Evolutionary conservation across 2,113 vertebrate species (phyloP), one percentile per base, ranked within the genome.

Genomic region (Notarius quadriscutis): DNA sequence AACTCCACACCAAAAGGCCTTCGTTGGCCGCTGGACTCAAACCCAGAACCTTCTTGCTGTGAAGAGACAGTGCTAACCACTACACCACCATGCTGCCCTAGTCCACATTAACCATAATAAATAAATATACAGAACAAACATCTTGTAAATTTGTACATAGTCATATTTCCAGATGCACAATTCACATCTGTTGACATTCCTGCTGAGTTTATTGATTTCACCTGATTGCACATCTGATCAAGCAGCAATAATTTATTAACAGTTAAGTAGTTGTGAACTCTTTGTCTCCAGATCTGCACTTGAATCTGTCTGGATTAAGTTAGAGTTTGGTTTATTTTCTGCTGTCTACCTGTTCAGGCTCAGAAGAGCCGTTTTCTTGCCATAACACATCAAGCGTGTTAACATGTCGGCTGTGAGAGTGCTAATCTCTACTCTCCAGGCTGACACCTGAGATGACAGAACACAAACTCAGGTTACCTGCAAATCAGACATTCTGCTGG

Each of bases 381-480:
- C 34, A 48, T n/a, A 60, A 57, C 67, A 17, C 17, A 25, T 27
- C 27, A n/a, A 30, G n/a, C 14, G n/a, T 86, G 84, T 79, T 65
- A 27, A 34, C 0, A 12, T 74, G 51, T 48, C 12, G 6, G 17
- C 72, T 53, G 20, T 34, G 41, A 41, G 41, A 65, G 15, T 7
- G 9, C 17, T 53, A 79, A 65, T 60, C 50, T 41, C 83, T 34
- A 50, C 27, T 65, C 62, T 75, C 51, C 57, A 74, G 71, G 6
- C 53, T 55, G 57, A 51, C 48, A 6, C 17, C 11, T 48, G 27
- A 57, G 84, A 84, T 80, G 34, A 86, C 75, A 86, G 55, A 85
- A 81, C 48, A 30, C 57, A 51, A 55, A 86, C n/a, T 86, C 74
- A 50, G 71, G 84, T 86, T 81, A 83, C 86, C 81, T 69, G 86